These are phyloP conservation scores for Ammospiza nelsoni DNA, from an alignment of 2,113 vertebrate species.

Conservation along the genomic window DNA sequence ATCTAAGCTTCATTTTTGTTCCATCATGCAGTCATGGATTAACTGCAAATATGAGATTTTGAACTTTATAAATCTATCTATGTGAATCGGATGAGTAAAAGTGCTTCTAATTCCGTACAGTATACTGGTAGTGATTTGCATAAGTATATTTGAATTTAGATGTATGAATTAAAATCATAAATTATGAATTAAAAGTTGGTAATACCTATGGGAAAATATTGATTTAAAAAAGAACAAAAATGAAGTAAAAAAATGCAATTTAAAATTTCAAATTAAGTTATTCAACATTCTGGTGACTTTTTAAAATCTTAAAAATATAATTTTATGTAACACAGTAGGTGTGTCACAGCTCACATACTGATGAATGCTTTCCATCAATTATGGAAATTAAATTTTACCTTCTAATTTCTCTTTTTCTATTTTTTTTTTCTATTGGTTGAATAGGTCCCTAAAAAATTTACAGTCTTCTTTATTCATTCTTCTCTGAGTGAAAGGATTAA, in stretches of 20 bases:
- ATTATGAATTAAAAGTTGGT: neutral
- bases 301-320: neutral
- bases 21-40: neutral
- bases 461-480: neutral
- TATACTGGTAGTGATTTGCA: neutral
- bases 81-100: neutral
- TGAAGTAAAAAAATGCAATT: neutral
- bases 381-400: neutral
- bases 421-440: neutral
- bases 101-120: neutral
- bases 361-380: neutral
- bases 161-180: neutral
- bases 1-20: neutral
- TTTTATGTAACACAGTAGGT: neutral
- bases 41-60: neutral
- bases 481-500: neutral
- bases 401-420: neutral
- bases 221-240: neutral
- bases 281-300: neutral
- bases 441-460: neutral
- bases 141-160: neutral
- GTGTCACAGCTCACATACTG: neutral
- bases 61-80: neutral
- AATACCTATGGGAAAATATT: neutral
- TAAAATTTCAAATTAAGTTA: neutral